Conservation (phyloP, 2,113 vertebrate genomes). For the Gymnocephalus cernua region DNA sequence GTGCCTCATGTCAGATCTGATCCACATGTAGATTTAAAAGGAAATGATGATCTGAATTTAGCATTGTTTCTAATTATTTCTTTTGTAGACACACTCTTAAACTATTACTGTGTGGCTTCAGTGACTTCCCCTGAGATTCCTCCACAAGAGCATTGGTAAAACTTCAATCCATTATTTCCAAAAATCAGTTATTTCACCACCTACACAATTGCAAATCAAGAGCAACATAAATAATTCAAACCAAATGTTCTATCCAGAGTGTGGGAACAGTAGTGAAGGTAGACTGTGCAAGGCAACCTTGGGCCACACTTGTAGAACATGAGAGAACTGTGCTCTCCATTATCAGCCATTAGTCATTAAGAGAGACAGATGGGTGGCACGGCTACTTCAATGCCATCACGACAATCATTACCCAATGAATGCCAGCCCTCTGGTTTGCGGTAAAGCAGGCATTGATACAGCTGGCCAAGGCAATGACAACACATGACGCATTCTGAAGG, state of each 20-base stretch:
- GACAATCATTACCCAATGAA: constrained; percentile 30
- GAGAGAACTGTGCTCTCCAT: constrained; percentile 31
- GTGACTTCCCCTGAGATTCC: constrained; percentile 10
- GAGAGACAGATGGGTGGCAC: constrained; percentile 41
- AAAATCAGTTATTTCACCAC: constrained; percentile 62
- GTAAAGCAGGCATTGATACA: background rate
- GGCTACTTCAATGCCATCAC: constrained; percentile 38
- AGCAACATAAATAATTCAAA: constrained; percentile 66
- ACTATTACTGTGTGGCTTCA: background rate
- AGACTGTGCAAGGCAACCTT: constrained; percentile 49
- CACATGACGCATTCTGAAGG: background rate
- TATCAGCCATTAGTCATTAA: constrained; percentile 56
- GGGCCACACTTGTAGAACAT: constrained; percentile 60
- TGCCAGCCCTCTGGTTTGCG: background rate
- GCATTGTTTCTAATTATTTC: background rate
- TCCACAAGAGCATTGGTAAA: constrained; percentile 15
- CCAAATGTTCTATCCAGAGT: constrained; percentile 63
- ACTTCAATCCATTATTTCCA: constrained; percentile 57
- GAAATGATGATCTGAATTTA: background rate
- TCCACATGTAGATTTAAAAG: constrained; percentile 28
- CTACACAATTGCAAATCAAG: constrained; percentile 64
- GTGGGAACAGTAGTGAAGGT: constrained; percentile 64
- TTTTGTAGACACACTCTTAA: constrained; percentile 2
- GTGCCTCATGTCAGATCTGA: constrained; percentile 21
- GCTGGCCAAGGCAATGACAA: background rate